A percentile compares a stretch with the other conserved stretches of the same genome.
These are phyloP conservation scores for Nematolebias whitei DNA, from an alignment of 2,113 vertebrate genomes.

Conservation along the genomic window DNA sequence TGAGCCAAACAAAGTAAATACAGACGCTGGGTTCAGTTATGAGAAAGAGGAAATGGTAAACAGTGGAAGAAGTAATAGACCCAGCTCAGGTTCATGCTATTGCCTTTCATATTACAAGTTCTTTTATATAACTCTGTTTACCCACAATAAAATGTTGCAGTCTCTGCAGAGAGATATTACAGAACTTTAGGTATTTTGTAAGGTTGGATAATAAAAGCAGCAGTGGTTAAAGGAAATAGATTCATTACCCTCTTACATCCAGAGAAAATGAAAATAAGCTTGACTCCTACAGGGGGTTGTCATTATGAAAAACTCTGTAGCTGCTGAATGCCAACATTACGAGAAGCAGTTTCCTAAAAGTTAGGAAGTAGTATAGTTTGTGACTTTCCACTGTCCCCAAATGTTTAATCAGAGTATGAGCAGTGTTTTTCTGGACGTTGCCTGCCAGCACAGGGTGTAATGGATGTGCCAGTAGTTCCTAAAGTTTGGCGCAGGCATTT, in stretches of 20 bases:
- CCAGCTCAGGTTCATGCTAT: constrained; percentile 19
- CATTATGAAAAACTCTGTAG: constrained; percentile 65
- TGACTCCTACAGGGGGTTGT: constrained; percentile 47
- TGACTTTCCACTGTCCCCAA: constrained; percentile 71
- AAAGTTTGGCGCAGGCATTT: constrained; percentile 32
- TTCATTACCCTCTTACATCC: constrained; percentile 52
- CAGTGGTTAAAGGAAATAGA: constrained; percentile 41
- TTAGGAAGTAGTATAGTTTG: constrained; percentile 56
- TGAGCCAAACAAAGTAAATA: constrained; percentile 7
- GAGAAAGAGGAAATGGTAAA: background rate
- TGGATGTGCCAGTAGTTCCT: constrained; percentile 9
- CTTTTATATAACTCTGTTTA: constrained; percentile 28
- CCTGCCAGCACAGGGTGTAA: constrained; percentile 5
- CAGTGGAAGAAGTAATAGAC: constrained; percentile 16
- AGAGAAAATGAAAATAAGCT: constrained; percentile 60
- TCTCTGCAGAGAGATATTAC: constrained; percentile 19
- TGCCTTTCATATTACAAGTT: constrained; percentile 22
- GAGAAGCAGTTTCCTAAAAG: constrained; percentile 70
- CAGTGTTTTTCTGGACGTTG: constrained; percentile 30
- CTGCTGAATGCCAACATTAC: constrained; percentile 61
- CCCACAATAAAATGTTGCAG: constrained; percentile 25
- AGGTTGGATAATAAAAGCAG: constrained; percentile 27
- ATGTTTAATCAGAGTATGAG: constrained; percentile 61
- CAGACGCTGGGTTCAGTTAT: background rate
- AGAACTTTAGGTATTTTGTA: constrained; percentile 43